Base-by-base conservation (phyloP, 2,888 invertebrate species). In the Eupithecia abbreviata region DNA sequence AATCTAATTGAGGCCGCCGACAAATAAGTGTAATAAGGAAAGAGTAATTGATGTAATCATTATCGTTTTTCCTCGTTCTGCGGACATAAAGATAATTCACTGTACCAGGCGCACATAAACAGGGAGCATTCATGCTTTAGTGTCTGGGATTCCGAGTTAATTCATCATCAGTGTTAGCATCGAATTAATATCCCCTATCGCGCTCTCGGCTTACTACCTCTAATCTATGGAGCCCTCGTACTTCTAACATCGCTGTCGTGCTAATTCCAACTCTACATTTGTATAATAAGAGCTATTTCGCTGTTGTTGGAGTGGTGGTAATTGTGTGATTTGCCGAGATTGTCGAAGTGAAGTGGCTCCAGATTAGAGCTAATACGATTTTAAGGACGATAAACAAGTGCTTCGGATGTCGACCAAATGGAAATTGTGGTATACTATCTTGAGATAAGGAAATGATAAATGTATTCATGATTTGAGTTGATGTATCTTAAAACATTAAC, bases 251-350 rank as follows among this genome's bases (percentile, higher is more conserved):
- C 62, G 65, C 70, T 66, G 67, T 68, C 71, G 72, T 66, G 58
- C 78, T 74, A 73, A 76, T 78, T 74, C 51, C n/a, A 41, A 75
- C 75, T 77, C 65, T 73, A 77, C 18, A 65, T 51, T 68, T 12
- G 51, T 6, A 75, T 69, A 43, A 71, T 76, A 84, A 70, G 74
- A 82, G 78, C 76, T 71, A 49, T 79, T 82, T 82, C 82, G 47
- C 72, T 70, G 83, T 83, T 73, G 80, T 81, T 81, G 84, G 84
- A 83, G 84, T 80, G 79, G 78, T 79, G 79, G 81, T 85, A 84
- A 86, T 86, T 85, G 82, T 80, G 76, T 82, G 84, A 86, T 85
- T 85, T 82, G 80, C 83, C 82, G 85, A 84, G 84, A 84, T 83
- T 84, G 82, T 82, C 79, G 82, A 79, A 76, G 75, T 76, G 77